Evolutionary conservation across 92 coral and sea anemone species (phyloP).

Genomic region (Epizoanthus illoricatus): DNA sequence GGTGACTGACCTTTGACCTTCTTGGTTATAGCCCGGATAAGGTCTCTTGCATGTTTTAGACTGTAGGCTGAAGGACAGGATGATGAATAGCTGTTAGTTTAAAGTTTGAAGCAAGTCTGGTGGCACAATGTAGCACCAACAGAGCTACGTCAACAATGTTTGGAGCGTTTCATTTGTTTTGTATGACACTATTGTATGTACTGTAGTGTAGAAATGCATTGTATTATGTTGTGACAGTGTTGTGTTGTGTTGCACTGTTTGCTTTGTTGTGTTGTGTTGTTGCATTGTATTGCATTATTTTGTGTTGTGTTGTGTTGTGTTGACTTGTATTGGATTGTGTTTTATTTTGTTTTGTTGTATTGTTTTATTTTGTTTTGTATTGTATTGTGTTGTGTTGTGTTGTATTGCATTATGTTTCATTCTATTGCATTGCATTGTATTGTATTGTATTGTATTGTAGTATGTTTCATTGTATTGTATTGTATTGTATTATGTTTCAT

Average conservation of each 20-base stretch:
- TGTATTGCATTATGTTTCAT: too few relatives aligned
- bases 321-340: neutral
- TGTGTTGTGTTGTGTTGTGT: neutral
- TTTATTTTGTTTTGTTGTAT: neutral
- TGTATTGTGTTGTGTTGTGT: too few relatives aligned
- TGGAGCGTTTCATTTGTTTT: too few relatives aligned
- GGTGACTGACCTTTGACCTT: conserved; percentile 82
- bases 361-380: neutral
- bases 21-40: conserved; percentile 92
- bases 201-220: neutral
- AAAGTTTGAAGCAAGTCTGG: neutral
- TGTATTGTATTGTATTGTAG: too few relatives aligned
- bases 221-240: neutral
- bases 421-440: too few relatives aligned
- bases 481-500: too few relatives aligned
- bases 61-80: conserved; percentile 70
- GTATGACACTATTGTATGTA: too few relatives aligned
- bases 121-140: too few relatives aligned
- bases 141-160: too few relatives aligned
- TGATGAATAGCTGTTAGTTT: neutral
- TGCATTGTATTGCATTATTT: neutral
- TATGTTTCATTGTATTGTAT: too few relatives aligned
- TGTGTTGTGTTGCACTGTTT: neutral
- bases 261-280: neutral
- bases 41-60: conserved; percentile 90